These are phyloP conservation scores for Argynnis bischoffii DNA, from an alignment of 2,888 invertebrate species.

Conservation along the genomic window DNA sequence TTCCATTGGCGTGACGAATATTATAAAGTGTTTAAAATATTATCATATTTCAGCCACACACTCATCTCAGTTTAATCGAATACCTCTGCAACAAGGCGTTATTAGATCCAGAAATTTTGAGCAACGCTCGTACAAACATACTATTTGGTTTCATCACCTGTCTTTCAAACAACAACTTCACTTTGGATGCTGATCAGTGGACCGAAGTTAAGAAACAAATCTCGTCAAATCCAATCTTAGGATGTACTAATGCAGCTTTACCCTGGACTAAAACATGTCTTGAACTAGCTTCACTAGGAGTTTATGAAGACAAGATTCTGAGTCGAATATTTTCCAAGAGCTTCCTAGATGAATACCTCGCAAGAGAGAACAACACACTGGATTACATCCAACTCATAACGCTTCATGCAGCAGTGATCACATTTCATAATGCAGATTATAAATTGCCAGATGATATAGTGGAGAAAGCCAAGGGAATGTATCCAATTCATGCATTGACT, in stretches of 20 bases:
- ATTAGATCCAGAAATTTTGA: conserved; percentile 61
- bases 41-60: conserved; percentile 76
- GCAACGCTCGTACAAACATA: conserved; percentile 62
- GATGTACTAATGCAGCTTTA: conserved; percentile 61
- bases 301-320: conserved; percentile 80
- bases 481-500: conserved; percentile 56
- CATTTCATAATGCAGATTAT: conserved; percentile 66
- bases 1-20: not conserved
- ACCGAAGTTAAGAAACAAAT: conserved; percentile 68
- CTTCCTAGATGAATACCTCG: conserved; percentile 67
- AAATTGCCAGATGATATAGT: conserved; percentile 65
- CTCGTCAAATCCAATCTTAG: conserved; percentile 62
- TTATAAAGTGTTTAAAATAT: not conserved
- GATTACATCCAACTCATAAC: conserved; percentile 77
- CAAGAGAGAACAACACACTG: conserved; percentile 60
- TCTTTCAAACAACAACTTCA: conserved; percentile 83
- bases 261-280: conserved; percentile 81
- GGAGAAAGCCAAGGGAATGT: conserved; percentile 56
- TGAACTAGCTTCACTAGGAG: conserved; percentile 82
- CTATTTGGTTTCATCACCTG: conserved; percentile 78
- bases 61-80: conserved; percentile 81
- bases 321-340: conserved; percentile 74
- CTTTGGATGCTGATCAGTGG: conserved; percentile 79
- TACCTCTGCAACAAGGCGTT: conserved; percentile 78
- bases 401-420: conserved; percentile 80